Evolutionary conservation across 2,888 invertebrate species (phyloP).

Genomic region (Scelioninae gen. 1): DNA sequence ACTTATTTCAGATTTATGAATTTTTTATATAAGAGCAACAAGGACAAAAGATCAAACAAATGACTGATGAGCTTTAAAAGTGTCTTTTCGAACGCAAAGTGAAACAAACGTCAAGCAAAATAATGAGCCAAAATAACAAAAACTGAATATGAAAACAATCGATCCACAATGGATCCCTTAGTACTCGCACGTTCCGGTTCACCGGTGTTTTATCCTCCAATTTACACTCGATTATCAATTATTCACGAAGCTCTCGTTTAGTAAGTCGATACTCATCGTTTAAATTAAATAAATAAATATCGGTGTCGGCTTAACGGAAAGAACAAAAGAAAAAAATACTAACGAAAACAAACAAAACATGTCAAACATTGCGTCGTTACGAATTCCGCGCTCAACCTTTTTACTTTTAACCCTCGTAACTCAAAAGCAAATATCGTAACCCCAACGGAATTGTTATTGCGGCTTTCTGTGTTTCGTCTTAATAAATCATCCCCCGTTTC

Average conservation of each 20-base stretch:
- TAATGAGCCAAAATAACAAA: not conserved
- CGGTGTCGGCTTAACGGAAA: not conserved
- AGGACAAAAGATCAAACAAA: too few species aligned
- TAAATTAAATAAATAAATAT: not conserved
- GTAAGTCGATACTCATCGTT: not conserved
- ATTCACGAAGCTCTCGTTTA: not conserved
- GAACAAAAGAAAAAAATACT: not conserved
- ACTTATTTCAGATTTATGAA: too few species aligned
- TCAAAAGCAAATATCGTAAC: not conserved
- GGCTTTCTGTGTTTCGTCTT: not conserved
- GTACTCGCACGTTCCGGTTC: not conserved
- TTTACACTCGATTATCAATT: slow-evolving; percentile 6
- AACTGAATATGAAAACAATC: not conserved
- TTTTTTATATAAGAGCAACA: too few species aligned
- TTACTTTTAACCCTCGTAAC: not conserved
- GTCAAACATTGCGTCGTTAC: not conserved
- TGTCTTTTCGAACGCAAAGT: not conserved
- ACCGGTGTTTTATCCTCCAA: not conserved
- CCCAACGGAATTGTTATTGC: slow-evolving; percentile 5
- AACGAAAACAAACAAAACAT: not conserved
- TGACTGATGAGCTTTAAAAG: too few species aligned
- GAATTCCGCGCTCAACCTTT: not conserved
- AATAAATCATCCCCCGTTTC: not conserved
- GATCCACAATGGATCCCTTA: not conserved
- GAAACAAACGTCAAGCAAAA: not conserved